Evolutionary conservation across 2,797 vertebrate species (phyloP), one percentile per base, ranked within the genome.

Genomic region (Gadopsis marmoratus): DNA sequence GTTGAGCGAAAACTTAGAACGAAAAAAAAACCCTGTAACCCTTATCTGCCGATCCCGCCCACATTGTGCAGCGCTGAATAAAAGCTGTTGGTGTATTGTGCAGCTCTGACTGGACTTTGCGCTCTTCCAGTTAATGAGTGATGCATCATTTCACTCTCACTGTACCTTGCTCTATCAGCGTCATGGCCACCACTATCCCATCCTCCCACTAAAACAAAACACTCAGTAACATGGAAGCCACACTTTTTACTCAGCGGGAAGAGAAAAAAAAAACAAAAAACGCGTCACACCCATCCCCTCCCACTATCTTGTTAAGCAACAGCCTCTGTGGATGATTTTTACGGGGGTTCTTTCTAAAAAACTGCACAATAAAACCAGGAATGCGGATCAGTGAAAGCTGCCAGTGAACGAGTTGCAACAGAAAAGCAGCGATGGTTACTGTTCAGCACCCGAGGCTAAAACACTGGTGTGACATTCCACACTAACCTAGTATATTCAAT

Each of bases 401-500:
- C 90, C 78, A 79, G 78, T 55, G 70, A 88, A 74, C 35, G n/a
- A 71, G 85, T 82, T 87, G 64, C 74, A 76, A 84, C 86, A 90
- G 74, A 91, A 81, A 68, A 75, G 75, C 70, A 69, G 77, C 51
- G 74, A 69, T 69, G 54, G 82, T 82, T 51, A 17, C 51, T 45
- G 73, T 78, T 85, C 55, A 82, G 78, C 60, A 13, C 26, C 59
- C 21, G n/a, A 51, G 31, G 56, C 74, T 93, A 62, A 88, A 92
- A 90, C 71, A 35, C 86, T 81, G 77, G 90, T 94, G 95, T 84
- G 90, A 95, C 90, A 95, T 95, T 96, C 93, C 91, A 86, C 94
- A 89, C 87, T 56, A 51, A 26, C 62, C 37, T 51, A 79, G 62
- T 59, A 87, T 66, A 84, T 91, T 91, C 85, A 72, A 43, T 74